These are phyloP conservation scores for Eidolon dupreanum DNA, from an alignment of 2,797 vertebrate species.

Conservation along the genomic window DNA sequence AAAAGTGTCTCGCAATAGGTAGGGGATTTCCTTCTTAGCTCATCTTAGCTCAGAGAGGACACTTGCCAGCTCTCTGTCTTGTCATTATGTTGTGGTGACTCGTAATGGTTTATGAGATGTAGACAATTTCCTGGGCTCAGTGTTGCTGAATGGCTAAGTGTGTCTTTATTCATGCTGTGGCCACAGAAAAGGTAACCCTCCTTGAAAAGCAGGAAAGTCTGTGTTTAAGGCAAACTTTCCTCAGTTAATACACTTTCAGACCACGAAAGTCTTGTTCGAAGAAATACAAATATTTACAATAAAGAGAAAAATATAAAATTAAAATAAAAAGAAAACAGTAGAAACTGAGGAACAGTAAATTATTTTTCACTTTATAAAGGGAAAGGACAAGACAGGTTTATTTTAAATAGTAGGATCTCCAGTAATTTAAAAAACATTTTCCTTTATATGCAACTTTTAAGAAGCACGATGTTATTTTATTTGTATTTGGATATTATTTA, in stretches of 20 bases:
- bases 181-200: neutral
- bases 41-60: neutral
- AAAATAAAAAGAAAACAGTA: neutral
- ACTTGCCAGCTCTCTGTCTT: neutral
- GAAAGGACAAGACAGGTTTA: neutral
- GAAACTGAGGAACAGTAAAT: neutral
- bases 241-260: neutral
- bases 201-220: neutral
- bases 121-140: neutral
- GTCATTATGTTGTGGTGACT: neutral
- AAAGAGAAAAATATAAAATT: neutral
- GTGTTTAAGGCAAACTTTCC: neutral
- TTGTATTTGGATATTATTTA: conserved; percentile 8
- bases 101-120: neutral
- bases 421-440: neutral
- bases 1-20: neutral
- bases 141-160: neutral
- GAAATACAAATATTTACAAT: conserved; percentile 10
- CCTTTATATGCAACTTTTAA: neutral
- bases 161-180: neutral
- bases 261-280: neutral
- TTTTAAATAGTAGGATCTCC: neutral
- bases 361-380: conserved; percentile 1
- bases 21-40: neutral
- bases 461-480: neutral